Conservation (phyloP, 2,113 vertebrate species). For the Ophiodon elongatus region DNA sequence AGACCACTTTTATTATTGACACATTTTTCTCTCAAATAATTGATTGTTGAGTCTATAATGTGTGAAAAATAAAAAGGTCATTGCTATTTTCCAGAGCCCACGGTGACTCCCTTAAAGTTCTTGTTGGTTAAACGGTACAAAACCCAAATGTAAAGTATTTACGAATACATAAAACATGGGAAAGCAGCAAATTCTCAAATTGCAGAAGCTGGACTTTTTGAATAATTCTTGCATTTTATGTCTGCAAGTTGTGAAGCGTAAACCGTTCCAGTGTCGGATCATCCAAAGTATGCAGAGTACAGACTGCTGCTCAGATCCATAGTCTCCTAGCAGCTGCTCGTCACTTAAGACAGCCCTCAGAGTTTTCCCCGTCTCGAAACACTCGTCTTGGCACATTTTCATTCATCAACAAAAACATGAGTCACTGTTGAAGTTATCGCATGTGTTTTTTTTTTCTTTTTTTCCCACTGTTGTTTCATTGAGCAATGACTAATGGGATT, state of each 20-base stretch:
- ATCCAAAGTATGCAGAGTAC: constrained; percentile 25
- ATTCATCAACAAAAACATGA: constrained; percentile 43
- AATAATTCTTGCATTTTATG: constrained; percentile 1
- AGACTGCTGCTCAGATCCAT: constrained; percentile 35
- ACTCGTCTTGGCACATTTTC: constrained; percentile 23
- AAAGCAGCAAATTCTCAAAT: not conserved
- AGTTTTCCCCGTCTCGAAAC: constrained; percentile 8
- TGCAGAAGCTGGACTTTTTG: not conserved
- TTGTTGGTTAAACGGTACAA: not conserved
- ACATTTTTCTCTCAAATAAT: not conserved
- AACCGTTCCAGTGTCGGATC: constrained; percentile 20
- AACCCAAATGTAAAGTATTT: not conserved
- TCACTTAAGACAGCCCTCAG: constrained; percentile 35
- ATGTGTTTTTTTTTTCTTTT: constrained; percentile 13
- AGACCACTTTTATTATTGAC: not conserved
- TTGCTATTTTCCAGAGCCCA: not conserved
- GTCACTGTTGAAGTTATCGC: constrained; percentile 22
- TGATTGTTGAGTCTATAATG: not conserved
- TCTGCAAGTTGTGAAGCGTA: not conserved
- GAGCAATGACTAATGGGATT: constrained; percentile 13
- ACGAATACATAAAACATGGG: not conserved
- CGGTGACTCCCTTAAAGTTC: no score
- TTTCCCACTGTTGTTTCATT: constrained; percentile 5
- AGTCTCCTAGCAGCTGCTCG: constrained; percentile 41
- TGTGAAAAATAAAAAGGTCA: not conserved